Evolutionary conservation across 2,113 vertebrate species (phyloP).

Genomic region (Poeciliopsis prolifica): DNA sequence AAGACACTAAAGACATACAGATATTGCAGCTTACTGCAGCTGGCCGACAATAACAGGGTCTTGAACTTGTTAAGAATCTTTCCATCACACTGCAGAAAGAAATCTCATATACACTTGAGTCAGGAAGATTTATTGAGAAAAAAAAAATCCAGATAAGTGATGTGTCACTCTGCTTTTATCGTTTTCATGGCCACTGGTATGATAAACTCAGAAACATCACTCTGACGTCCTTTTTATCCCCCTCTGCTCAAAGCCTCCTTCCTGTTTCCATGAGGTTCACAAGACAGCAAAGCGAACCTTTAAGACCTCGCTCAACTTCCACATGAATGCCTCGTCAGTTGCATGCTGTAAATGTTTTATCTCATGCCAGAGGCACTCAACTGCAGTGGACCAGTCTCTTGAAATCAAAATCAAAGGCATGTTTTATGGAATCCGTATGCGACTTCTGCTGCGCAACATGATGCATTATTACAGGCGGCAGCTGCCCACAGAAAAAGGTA

Average conservation of each 20-base stretch:
- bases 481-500: not conserved
- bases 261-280: not conserved
- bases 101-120: not conserved
- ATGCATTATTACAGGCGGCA: not conserved
- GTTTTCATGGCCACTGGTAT: not conserved
- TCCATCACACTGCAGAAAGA: not conserved
- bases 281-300: not conserved
- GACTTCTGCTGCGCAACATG: not conserved
- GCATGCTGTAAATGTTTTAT: not conserved
- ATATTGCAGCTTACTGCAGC: constrained; percentile 1
- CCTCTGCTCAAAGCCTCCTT: not conserved
- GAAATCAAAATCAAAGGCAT: not conserved
- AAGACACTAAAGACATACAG: not conserved
- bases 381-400: not conserved
- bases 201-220: not conserved
- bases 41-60: not conserved
- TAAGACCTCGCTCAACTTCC: not conserved
- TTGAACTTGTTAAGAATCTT: not conserved
- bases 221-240: not conserved
- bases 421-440: not conserved
- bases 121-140: not conserved
- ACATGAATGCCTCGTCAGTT: not conserved
- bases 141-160: not conserved
- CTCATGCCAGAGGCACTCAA: not conserved
- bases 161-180: not conserved